phyloP scores from a whole-genome alignment of 2,113 vertebrate species.

The Ahaetulla prasina region DNA sequence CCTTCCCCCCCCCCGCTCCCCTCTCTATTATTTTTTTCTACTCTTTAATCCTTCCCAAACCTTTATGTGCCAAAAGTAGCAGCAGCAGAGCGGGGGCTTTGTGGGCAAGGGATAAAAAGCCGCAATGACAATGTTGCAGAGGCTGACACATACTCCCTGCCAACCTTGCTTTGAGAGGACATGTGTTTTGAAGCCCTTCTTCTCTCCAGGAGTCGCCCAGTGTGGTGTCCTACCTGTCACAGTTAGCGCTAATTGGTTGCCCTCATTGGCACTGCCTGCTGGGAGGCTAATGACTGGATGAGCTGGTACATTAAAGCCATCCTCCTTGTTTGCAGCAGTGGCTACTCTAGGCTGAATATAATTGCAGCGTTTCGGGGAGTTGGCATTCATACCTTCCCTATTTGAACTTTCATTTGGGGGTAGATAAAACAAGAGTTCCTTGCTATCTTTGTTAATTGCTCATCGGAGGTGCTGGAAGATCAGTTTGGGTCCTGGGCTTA shows the following conservation, averaged over 20 bases:
- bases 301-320: conserved; percentile 24
- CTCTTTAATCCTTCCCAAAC: conserved; percentile 37
- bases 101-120: background rate
- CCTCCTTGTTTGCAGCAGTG: background rate
- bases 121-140: background rate
- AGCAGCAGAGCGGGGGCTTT: background rate
- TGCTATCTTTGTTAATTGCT: background rate
- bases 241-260: conserved; percentile 25
- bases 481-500: background rate
- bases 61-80: background rate
- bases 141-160: conserved; percentile 5
- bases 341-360: background rate
- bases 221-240: conserved; percentile 32
- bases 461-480: background rate
- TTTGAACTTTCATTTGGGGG: conserved; percentile 7
- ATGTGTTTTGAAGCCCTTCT: conserved; percentile 28
- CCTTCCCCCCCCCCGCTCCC: conserved; percentile 11
- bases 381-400: background rate
- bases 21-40: background rate
- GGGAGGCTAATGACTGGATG: conserved; percentile 24
- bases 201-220: conserved; percentile 12
- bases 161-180: conserved; percentile 1
- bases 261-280: conserved; percentile 30
- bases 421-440: background rate
- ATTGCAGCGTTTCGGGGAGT: conserved; percentile 9